Percentiles rank a stretch among this genome's conserved stretches.
Evolutionary conservation across 23 tunicate genomes (phyloP).

Genomic region (Corella eumyota): DNA sequence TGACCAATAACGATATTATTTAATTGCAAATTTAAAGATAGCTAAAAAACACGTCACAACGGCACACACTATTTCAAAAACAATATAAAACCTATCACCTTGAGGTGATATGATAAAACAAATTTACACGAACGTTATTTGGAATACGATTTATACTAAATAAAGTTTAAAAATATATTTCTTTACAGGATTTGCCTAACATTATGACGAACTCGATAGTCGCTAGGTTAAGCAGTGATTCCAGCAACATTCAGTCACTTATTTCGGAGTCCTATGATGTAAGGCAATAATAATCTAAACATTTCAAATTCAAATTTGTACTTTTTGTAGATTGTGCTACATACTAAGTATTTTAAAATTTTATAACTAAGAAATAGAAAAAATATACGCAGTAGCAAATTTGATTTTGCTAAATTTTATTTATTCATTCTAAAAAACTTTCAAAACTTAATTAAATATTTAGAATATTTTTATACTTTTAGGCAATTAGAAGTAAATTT

Average conservation of each 20-base stretch:
- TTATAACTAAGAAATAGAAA: too few relatives aligned
- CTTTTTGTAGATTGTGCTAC: not conserved
- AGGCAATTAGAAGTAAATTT: conserved; percentile 14
- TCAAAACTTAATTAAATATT: not conserved
- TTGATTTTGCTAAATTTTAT: too few relatives aligned
- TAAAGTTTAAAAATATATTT: not conserved
- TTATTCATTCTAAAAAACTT: too few relatives aligned
- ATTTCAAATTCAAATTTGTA: too few relatives aligned
- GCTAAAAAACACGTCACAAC: not conserved
- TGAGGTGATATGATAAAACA: too few relatives aligned
- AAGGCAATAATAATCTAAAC: conserved; percentile 6
- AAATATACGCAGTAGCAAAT: too few relatives aligned
- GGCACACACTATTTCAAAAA: too few relatives aligned
- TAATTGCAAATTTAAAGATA: not conserved
- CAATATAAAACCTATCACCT: too few relatives aligned
- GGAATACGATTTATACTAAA: too few relatives aligned
- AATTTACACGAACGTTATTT: too few relatives aligned
- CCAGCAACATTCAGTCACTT: conserved; percentile 46
- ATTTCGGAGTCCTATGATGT: conserved; percentile 57
- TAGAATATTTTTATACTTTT: not conserved
- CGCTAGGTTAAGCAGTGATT: conserved; percentile 12
- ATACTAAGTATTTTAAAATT: not conserved
- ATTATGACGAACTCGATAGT: conserved; percentile 21
- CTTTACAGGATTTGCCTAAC: conserved; percentile 7
- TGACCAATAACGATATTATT: too few relatives aligned